Evolutionary conservation across 2,888 invertebrate species (phyloP).

Genomic region (Rotaria macrura): DNA sequence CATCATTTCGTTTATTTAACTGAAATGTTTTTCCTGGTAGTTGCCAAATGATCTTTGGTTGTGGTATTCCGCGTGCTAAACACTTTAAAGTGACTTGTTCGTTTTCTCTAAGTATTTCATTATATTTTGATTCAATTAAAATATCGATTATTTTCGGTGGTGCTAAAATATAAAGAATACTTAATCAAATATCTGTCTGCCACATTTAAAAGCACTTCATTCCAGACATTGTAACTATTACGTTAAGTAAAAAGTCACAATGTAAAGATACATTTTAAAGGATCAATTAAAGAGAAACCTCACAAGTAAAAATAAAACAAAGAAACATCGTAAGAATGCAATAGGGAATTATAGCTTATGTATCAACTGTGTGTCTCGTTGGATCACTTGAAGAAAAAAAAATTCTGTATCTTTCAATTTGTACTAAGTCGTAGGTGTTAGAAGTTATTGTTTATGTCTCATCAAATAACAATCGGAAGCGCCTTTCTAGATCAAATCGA

Average conservation of each 20-base stretch:
- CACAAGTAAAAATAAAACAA: no score
- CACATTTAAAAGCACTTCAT: not conserved
- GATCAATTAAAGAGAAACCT: not conserved
- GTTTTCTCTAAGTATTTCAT: not conserved
- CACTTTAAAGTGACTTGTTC: slow-evolving; percentile 16
- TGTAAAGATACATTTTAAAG: not conserved
- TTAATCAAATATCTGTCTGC: not conserved
- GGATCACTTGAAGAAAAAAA: not conserved
- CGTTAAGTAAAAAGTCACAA: not conserved
- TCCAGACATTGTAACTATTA: not conserved
- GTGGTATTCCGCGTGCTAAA: not conserved
- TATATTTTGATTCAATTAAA: not conserved
- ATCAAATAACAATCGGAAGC: slow-evolving; percentile 4
- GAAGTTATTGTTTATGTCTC: not conserved
- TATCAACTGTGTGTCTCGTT: not conserved
- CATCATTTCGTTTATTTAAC: not conserved
- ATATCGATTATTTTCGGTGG: slow-evolving; percentile 14
- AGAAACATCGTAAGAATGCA: not conserved
- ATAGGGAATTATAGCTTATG: not conserved
- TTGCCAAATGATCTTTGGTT: not conserved
- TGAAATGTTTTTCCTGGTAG: not conserved
- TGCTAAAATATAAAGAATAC: not conserved
- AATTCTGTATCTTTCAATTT: not conserved
- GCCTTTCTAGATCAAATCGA: not conserved
- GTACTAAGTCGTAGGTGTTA: not conserved